Evolutionary conservation across 2,888 invertebrate species (phyloP).

Genomic region (Cephus runcator): DNA sequence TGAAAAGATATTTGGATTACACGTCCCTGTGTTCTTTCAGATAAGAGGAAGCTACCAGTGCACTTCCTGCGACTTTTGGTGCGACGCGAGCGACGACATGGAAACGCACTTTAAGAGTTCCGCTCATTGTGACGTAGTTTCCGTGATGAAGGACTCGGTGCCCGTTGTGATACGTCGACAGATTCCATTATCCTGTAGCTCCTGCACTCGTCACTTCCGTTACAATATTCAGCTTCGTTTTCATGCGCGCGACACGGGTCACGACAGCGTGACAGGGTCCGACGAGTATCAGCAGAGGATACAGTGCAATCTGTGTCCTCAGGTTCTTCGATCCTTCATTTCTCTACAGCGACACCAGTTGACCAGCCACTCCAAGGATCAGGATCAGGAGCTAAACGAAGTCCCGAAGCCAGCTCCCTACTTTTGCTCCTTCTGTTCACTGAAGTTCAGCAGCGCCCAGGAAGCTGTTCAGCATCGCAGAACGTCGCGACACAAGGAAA

Average conservation of each 20-base stretch:
- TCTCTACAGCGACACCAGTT: slow-evolving; percentile 77
- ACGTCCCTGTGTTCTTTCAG: slow-evolving; percentile 35
- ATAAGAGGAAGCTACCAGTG: slow-evolving; percentile 77
- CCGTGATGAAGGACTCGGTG: slow-evolving; percentile 82
- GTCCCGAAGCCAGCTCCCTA: slow-evolving; percentile 60
- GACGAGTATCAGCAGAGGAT: slow-evolving; percentile 75
- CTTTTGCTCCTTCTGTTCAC: slow-evolving; percentile 76
- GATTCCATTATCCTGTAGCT: slow-evolving; percentile 72
- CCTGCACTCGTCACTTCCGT: slow-evolving; percentile 76
- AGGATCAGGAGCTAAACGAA: slow-evolving; percentile 12
- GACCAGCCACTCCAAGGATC: slow-evolving; percentile 68
- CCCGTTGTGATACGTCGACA: slow-evolving; percentile 81
- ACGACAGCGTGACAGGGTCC: slow-evolving; percentile 69
- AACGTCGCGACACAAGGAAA: slow-evolving; percentile 73
- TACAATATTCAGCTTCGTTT: slow-evolving; percentile 80
- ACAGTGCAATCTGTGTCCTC: slow-evolving; percentile 72
- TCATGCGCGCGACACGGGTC: slow-evolving; percentile 70
- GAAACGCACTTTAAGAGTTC: slow-evolving; percentile 73
- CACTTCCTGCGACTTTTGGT: slow-evolving; percentile 78
- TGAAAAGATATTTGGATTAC: background rate
- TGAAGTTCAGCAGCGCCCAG: slow-evolving; percentile 71
- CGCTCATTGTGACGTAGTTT: slow-evolving; percentile 78
- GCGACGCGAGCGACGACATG: slow-evolving; percentile 74
- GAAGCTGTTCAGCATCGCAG: slow-evolving; percentile 77
- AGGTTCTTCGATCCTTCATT: slow-evolving; percentile 71